Percentiles rank a stretch among this genome's conserved stretches.
These are phyloP conservation scores for Dorcus parallelipipedus DNA, from an alignment of 2,888 invertebrate species.

Conservation along the genomic window DNA sequence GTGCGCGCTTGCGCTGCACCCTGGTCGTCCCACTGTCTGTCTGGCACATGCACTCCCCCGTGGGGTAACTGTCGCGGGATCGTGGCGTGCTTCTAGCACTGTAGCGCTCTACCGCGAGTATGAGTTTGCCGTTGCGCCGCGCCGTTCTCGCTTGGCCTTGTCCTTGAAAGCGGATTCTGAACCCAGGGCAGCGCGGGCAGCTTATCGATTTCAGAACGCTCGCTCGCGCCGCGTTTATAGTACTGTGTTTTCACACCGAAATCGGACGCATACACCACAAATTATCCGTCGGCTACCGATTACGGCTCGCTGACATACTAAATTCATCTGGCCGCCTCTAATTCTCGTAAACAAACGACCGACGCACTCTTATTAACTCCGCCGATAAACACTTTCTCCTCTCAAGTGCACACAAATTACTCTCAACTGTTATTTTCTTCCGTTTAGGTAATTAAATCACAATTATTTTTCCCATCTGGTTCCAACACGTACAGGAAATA, in stretches of 20 bases:
- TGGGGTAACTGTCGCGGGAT: conserved; percentile 18
- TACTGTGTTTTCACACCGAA: conserved; percentile 24
- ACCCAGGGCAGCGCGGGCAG: conserved; percentile 41
- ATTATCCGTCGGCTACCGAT: conserved; percentile 2
- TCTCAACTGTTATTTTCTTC: no score
- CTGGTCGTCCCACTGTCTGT: conserved; percentile 55
- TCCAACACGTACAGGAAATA: no score
- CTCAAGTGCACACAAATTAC: no score
- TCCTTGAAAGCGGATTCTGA: conserved; percentile 54
- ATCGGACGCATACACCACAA: conserved; percentile 12
- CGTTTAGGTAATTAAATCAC: no score
- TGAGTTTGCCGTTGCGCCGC: conserved; percentile 26
- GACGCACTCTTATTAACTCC: no score
- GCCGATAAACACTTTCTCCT: no score
- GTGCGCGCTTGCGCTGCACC: conserved; percentile 29
- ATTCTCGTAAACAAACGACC: no score
- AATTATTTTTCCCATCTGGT: no score
- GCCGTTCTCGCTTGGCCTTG: conserved; percentile 54
- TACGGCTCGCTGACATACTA: no score
- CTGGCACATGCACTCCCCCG: conserved; percentile 54
- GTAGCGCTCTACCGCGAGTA: conserved; percentile 27
- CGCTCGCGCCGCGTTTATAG: conserved; percentile 14
- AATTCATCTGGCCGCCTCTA: no score
- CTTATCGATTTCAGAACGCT: conserved; percentile 48
- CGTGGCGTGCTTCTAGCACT: conserved; percentile 1